phyloP scores from a whole-genome alignment of 2,797 vertebrate species.

The Simalia tracyae region DNA sequence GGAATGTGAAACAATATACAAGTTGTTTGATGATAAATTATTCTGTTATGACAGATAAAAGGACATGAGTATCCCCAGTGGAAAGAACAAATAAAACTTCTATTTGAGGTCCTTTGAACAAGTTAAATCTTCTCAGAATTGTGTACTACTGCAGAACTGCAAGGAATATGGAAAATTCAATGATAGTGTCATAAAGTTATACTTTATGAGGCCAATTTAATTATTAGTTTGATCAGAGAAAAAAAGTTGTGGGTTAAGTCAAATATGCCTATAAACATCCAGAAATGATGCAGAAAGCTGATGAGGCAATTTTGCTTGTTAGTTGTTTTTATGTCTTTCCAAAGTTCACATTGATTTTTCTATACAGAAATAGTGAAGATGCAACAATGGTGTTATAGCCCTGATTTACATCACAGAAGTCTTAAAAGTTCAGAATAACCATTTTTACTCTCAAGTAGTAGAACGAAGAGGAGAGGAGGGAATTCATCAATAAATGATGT shows the following conservation, averaged over 20 bases:
- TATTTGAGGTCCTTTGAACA: background rate
- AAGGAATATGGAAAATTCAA: background rate
- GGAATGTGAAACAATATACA: background rate
- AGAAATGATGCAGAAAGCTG: background rate
- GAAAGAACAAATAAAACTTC: background rate
- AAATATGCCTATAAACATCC: background rate
- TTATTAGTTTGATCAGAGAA: background rate
- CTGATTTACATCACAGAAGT: background rate
- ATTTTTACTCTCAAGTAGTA: background rate
- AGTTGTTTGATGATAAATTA: background rate
- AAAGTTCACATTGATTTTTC: background rate
- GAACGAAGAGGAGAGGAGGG: background rate
- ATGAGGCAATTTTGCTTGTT: background rate
- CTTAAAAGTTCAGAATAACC: background rate
- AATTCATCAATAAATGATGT: background rate
- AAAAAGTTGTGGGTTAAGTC: background rate
- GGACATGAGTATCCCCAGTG: background rate
- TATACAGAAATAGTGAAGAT: background rate
- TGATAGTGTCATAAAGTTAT: background rate
- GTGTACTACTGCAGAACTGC: background rate
- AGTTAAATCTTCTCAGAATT: background rate
- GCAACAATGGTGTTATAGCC: background rate
- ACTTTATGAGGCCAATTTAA: background rate
- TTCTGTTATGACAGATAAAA: background rate
- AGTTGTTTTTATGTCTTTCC: background rate